These are phyloP conservation scores for Mnemiopsis leidyi DNA, from an alignment of 37 sponge, comb jelly and placozoan genomes.

Conservation along the genomic window DNA sequence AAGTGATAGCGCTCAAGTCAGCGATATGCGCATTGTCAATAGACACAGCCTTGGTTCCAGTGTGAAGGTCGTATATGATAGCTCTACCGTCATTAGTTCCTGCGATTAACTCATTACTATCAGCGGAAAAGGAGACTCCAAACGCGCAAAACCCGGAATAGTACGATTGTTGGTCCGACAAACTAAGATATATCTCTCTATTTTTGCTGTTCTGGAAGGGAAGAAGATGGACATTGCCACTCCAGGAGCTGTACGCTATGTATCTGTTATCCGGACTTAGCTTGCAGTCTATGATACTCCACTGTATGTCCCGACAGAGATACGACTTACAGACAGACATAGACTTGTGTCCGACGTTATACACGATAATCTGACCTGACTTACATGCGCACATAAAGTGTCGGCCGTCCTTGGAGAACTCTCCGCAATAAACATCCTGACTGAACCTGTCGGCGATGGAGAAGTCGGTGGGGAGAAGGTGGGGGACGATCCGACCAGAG, in stretches of 20 bases:
- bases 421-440: slow-evolving; percentile 8
- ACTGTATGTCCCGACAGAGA: not conserved
- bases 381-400: slow-evolving; percentile 43
- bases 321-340: not conserved
- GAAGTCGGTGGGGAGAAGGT: slow-evolving; percentile 51
- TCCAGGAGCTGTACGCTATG: slow-evolving; percentile 62
- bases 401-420: slow-evolving; percentile 28
- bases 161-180: not conserved
- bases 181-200: not conserved
- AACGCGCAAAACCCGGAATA: slow-evolving; percentile 44
- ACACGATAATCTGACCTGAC: slow-evolving; percentile 3
- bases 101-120: slow-evolving; percentile 73
- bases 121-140: slow-evolving; percentile 69
- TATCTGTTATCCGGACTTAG: slow-evolving; percentile 1
- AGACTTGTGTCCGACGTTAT: not conserved
- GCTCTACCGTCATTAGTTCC: slow-evolving; percentile 28
- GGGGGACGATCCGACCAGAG: not conserved
- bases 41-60: not conserved
- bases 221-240: slow-evolving; percentile 60
- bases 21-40: slow-evolving; percentile 71
- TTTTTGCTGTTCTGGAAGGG: not conserved
- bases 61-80: slow-evolving; percentile 62
- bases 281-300: slow-evolving; percentile 42
- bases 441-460: not conserved
- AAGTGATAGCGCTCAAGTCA: slow-evolving; percentile 75